Evolutionary conservation across 2,113 vertebrate species (phyloP), one percentile per base, ranked within the genome.

Genomic region (Leptobrachium ailaonicum): DNA sequence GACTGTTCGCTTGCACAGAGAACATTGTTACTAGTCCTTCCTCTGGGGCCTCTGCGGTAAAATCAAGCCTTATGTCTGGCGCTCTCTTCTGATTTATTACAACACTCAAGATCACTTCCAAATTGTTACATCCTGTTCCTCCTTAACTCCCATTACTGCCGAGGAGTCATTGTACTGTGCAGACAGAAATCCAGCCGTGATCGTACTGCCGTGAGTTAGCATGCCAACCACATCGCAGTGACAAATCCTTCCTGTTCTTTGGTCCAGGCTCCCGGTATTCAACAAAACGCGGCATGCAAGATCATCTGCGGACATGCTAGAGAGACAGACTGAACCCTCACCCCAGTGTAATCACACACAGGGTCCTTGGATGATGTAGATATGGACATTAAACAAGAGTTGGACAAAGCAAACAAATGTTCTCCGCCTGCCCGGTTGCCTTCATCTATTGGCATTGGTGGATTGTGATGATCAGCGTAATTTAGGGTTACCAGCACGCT

Each of bases 81-180:
- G 54, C 77, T 80, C 72, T 66, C 62, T 62, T 44, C 71, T 80
- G 71, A 80, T 80, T 67, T 80, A 80, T 80, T 66, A 73, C 41
- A 45, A 66, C 40, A 56, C 41, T 66, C 56, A 78, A 44, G 71
- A 66, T 73, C 67, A 44, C 40, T 56, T 63, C 69, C 77, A 79
- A 66, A 79, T 73, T 42, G 32, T 20, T 64, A 72, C 69, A 64
- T 73, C 62, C 63, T 47, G 62, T 71, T 72, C 62, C 63, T 66
- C 42, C 56, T 40, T 41, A 54, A 44, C 67, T 47, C 13, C 11
- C n/a, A 62, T 58, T 53, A 41, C 60, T 64, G 50, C 67, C 41
- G 11, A n/a, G 54, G 76, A 63, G 73, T 45, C 13, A 47, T 76
- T 9, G 42, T 20, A 32, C 20, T 32, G 20, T 32, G 20, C 20